Evolutionary conservation across 2,113 vertebrate genomes (phyloP), one percentile per base, ranked within the genome.

Genomic region (Nannobrachium achirus): DNA sequence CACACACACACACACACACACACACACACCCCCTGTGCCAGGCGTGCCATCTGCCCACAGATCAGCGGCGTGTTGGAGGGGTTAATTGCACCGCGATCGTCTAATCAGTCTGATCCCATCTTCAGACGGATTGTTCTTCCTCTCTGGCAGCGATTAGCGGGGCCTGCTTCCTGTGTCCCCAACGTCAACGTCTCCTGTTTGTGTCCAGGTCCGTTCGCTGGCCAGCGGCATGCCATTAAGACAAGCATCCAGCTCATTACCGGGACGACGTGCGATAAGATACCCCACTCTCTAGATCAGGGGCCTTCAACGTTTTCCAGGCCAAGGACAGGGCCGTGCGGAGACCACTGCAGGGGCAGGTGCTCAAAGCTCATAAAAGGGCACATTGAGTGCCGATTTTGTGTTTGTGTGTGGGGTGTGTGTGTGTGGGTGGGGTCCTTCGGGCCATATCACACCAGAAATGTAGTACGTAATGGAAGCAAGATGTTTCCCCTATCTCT

Each of bases 61-160:
- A 83, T 86, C 85, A 88, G 88, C 88, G 88, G 89, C 89, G 89
- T 91, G 86, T 92, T 91, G 86, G 70, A n/a, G 78, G 89, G 89
- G 90, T 86, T 84, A 90, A 90, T 89, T 86, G 86, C 90, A 83
- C 81, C 85, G 85, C 82, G 89, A 88, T 89, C 85, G 66, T 80
- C 49, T 84, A 89, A 91, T 92, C 91, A 88, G 78, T 84, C 76
- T 79, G 81, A 33, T 33, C 80, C 79, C 84, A 90, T 90, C 89
- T 90, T 86, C 82, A 90, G 90, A 88, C 83, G 81, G 80, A 84
- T 89, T 85, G 90, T 79, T 87, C 70, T 86, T 85, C 84, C 80
- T 85, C 73, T 85, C 82, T 89, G 81, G 76, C 83, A 85, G 56
- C 20, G 39, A 88, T 84, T 84, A 86, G 68, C 16, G 9, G 18